Evolutionary conservation across 2,113 vertebrate genomes (phyloP), one percentile per base, ranked within the genome.

Genomic region (Cyprinus carpio): DNA sequence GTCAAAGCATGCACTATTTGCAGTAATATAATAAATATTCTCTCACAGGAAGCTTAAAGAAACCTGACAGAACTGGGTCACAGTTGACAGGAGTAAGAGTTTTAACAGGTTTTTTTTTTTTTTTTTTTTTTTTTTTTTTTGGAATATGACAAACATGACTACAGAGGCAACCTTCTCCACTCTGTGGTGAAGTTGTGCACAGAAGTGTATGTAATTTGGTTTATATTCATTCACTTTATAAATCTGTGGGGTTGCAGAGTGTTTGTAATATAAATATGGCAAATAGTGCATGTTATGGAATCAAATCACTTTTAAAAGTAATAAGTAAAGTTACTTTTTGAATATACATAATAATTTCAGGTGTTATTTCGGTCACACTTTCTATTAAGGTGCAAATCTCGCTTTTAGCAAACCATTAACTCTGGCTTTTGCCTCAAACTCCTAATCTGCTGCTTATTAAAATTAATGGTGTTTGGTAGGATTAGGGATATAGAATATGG

Each of bases 41-140:
- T 87, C 67, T 91, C 75, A 78, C 83, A 67, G 87, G 88, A 92
- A 89, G 80, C 83, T 87, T 46, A 83, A 90, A 89, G 85, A 82
- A 84, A 89, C 90, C 84, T 86, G 89, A 92, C 89, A 89, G 89
- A 92, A 91, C 89, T 88, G 89, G 91, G 92, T 85, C 93, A 90
- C 87, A 71, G 54, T 6, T 75, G 72, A 88, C 85, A 86, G 84
- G 87, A 82, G 82, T 86, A 92, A 90, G 88, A 43, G 58, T 84
- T 10, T 49, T 81, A 92, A 90, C 89, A 43, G 72, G 34, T 5
- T 40, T 40, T 40, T 40, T 40, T 40, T 84, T 18, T 34, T 85
- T 85, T 75, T n/a, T n/a, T 34, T 34, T 3, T 34, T 34, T 34
- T 34, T 34, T 34, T 34, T 84, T 18, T 34, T 85, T 85, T 75